These are phyloP conservation scores for Oriolus oriolus DNA, from an alignment of 2,113 vertebrate species.

Conservation along the genomic window DNA sequence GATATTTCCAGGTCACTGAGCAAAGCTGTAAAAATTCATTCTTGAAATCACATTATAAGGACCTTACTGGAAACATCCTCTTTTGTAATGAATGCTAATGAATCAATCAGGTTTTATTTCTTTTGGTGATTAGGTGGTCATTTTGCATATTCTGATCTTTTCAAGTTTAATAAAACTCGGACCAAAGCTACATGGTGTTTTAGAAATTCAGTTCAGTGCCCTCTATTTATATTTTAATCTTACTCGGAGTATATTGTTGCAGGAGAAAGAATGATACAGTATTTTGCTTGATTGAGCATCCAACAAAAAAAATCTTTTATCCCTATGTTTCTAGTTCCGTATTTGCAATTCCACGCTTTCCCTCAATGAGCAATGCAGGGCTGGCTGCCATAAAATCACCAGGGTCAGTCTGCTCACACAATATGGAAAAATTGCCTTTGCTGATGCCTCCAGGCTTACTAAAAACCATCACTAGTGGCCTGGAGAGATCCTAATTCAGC, in stretches of 20 bases:
- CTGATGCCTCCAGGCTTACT: not conserved
- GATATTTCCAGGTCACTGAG: not conserved
- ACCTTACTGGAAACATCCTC: not conserved
- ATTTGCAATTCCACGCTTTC: not conserved
- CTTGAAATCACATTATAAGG: not conserved
- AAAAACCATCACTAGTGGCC: not conserved
- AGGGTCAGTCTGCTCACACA: not conserved
- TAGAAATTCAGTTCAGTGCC: not conserved
- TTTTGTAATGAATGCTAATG: not conserved
- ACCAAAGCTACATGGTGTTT: not conserved
- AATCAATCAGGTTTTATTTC: not conserved
- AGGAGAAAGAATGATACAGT: not conserved
- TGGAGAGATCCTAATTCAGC: not conserved
- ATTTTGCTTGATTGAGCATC: not conserved
- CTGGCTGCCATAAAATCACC: not conserved
- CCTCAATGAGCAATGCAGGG: not conserved
- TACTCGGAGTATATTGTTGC: not conserved
- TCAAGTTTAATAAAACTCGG: not conserved
- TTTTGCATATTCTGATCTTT: constrained; percentile 11
- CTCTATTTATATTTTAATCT: not conserved
- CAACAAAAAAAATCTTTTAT: not conserved
- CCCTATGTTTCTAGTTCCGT: not conserved
- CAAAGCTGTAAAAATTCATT: not conserved
- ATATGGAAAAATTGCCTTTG: not conserved
- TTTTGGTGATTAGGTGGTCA: not conserved